Percentiles rank a stretch among this genome's conserved stretches.
phyloP scores from a whole-genome alignment of 1,140 invertebrate genomes.

The Drosophila sproati region DNA sequence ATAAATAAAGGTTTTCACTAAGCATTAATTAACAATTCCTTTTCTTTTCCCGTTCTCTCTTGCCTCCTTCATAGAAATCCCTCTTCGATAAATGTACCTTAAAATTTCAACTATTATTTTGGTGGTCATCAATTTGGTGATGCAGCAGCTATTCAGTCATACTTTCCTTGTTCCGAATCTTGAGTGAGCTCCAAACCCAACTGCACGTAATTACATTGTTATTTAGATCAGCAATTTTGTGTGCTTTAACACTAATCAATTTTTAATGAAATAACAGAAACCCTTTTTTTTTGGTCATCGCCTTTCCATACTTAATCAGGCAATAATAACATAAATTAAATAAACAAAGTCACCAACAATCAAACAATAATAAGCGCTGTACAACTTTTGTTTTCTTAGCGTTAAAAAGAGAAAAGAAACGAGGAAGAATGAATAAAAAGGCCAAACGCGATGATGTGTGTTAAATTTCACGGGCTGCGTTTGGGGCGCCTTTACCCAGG shows the following conservation, averaged over 20 bases:
- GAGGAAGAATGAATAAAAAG: constrained; percentile 6
- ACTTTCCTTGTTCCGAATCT: constrained; percentile 3
- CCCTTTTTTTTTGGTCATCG: constrained; percentile 41
- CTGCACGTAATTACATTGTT: constrained; percentile 51
- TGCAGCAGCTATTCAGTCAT: background rate
- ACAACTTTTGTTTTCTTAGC: constrained; percentile 70
- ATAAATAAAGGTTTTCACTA: no score
- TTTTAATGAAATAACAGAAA: constrained; percentile 67
- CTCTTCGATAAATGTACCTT: no score
- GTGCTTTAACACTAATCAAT: constrained; percentile 66
- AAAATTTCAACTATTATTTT: background rate
- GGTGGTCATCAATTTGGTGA: background rate
- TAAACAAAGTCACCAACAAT: constrained; percentile 67
- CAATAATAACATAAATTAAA: constrained; percentile 83
- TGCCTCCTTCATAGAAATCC: no score
- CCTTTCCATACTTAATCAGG: constrained; percentile 75
- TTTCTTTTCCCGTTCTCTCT: no score
- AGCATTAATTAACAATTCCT: no score
- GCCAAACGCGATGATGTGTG: constrained; percentile 63
- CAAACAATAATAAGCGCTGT: constrained; percentile 28
- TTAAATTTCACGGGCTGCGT: constrained; percentile 79
- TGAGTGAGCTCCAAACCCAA: constrained; percentile 19
- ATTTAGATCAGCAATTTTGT: constrained; percentile 41
- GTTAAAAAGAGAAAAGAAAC: constrained; percentile 22
- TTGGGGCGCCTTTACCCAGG: constrained; percentile 32